These are phyloP conservation scores for Anas bahamensis DNA, from an alignment of 2,797 vertebrate genomes.

Conservation along the genomic window DNA sequence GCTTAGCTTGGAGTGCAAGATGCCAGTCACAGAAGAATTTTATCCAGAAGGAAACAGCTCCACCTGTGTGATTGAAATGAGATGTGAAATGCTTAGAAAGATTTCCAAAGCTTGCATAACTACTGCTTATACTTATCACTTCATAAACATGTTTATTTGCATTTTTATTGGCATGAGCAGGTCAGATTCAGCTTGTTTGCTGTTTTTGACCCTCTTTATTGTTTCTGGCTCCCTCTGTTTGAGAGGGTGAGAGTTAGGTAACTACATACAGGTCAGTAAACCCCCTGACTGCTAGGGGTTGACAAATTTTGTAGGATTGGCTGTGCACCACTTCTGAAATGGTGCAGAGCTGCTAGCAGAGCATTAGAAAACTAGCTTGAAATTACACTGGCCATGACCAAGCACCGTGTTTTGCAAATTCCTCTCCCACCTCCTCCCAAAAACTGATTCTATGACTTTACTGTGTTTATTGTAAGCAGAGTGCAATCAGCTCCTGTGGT, in stretches of 20 bases:
- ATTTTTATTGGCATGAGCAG: not conserved
- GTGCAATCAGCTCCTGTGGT: not conserved
- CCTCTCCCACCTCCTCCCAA: not conserved
- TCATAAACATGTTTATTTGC: not conserved
- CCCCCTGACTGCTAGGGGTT: not conserved
- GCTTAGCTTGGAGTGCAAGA: not conserved
- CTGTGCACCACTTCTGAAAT: rapidly evolving
- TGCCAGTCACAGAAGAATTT: not conserved
- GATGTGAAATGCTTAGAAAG: not conserved
- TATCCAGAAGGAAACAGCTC: constrained; percentile 30
- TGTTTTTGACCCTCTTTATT: not conserved
- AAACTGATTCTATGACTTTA: not conserved
- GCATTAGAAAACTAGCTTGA: not conserved
- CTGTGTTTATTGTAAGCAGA: not conserved
- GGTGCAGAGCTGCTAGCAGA: not conserved
- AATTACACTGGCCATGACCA: not conserved
- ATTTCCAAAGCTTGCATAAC: not conserved
- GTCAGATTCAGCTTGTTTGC: not conserved
- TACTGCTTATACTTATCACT: not conserved
- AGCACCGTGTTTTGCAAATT: not conserved
- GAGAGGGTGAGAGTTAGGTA: not conserved
- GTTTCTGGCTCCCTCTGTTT: not conserved
- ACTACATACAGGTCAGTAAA: rapidly evolving
- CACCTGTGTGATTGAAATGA: not conserved
- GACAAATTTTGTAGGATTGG: rapidly evolving